Conservation (phyloP, 2,113 vertebrate genomes). For the Corythoichthys intestinalis region DNA sequence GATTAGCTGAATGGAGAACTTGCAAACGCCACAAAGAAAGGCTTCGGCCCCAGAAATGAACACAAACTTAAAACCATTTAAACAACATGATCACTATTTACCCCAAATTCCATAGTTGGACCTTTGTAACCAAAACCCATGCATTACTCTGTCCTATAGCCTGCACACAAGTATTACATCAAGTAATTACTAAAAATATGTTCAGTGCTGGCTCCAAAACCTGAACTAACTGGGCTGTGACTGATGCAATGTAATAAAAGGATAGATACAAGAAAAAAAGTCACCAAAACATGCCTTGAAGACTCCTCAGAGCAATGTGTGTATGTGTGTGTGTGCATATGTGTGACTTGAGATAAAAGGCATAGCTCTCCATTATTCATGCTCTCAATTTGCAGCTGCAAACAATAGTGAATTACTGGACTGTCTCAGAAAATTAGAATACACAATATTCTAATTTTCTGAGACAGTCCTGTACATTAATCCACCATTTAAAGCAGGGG, state of each 20-base stretch:
- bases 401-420: conserved; percentile 37
- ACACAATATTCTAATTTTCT: no score
- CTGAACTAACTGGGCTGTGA: conserved; percentile 46
- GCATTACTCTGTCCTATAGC: neutral
- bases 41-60: no score
- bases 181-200: neutral
- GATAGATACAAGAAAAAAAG: conserved; percentile 45
- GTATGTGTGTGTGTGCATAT: conserved; percentile 10
- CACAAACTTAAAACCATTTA: neutral
- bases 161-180: conserved; percentile 7
- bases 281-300: conserved; percentile 37
- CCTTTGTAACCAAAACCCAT: neutral
- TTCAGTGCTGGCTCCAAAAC: conserved; percentile 26
- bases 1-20: no score
- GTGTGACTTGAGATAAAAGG: conserved; percentile 8
- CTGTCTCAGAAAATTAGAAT: no score
- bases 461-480: no score
- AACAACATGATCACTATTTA: neutral
- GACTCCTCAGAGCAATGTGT: conserved; percentile 15
- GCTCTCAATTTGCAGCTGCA: conserved; percentile 42
- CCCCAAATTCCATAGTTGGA: neutral
- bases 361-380: conserved; percentile 57
- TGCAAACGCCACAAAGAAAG: no score
- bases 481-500: no score
- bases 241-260: conserved; percentile 46